phyloP scores from a whole-genome alignment of 2,888 invertebrate species.

The Netelia virgata region DNA sequence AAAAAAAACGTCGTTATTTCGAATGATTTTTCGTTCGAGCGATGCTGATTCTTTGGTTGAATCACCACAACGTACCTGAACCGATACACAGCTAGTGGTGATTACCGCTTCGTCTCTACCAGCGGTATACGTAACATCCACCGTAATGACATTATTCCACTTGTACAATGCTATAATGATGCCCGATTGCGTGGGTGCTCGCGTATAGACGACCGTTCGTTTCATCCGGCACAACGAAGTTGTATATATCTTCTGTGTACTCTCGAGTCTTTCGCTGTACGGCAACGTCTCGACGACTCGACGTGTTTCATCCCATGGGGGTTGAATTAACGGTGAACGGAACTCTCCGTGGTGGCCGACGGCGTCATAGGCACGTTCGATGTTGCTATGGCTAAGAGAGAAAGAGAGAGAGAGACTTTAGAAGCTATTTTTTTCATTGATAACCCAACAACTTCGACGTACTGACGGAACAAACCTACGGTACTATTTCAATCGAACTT shows the following conservation, averaged over 20 bases:
- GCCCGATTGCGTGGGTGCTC: conserved; percentile 75
- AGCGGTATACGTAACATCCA: conserved; percentile 68
- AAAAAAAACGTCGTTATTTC: conserved; percentile 9
- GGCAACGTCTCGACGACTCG: conserved; percentile 11
- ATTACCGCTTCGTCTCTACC: conserved; percentile 51
- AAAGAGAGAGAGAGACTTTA: conserved; percentile 17
- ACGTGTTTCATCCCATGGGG: conserved; percentile 68
- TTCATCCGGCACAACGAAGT: conserved; percentile 73
- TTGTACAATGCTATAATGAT: conserved; percentile 76
- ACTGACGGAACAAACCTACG: conserved; percentile 31
- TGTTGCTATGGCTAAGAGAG: conserved; percentile 44
- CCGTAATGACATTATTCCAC: conserved; percentile 78
- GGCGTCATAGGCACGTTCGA: conserved; percentile 24
- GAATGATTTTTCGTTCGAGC: conserved; percentile 1
- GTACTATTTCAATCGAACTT: conserved; percentile 45
- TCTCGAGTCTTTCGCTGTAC: conserved; percentile 40
- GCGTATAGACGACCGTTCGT: conserved; percentile 67
- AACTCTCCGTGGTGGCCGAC: conserved; percentile 41
- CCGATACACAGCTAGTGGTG: conserved; percentile 47
- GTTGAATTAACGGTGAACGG: conserved; percentile 54
- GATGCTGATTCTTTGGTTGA: conserved; percentile 22
- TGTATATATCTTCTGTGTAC: conserved; percentile 64
- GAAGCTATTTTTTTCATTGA: conserved; percentile 43
- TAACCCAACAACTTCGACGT: conserved; percentile 40
- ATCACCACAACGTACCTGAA: conserved; percentile 21